Percentiles rank a stretch among this genome's conserved stretches.
phyloP scores from a whole-genome alignment of 2,888 invertebrate genomes.

The Pteria penguin region DNA sequence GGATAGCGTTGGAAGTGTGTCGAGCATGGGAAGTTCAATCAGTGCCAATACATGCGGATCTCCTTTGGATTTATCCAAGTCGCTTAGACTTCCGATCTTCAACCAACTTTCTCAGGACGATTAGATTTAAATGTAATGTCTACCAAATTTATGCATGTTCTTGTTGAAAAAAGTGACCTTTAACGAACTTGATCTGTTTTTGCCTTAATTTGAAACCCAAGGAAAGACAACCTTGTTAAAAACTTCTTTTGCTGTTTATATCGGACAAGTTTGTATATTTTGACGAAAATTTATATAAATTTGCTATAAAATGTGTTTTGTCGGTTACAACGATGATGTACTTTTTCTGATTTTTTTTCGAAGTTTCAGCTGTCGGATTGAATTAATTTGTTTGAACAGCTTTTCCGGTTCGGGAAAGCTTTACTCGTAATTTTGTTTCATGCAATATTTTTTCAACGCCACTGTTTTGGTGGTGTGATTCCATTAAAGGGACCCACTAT shows the following conservation, averaged over 20 bases:
- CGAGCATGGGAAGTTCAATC: constrained; percentile 48
- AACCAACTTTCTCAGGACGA: constrained; percentile 63
- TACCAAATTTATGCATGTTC: neutral
- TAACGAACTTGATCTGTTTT: constrained; percentile 4
- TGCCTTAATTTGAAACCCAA: constrained; percentile 21
- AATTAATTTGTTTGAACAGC: no score
- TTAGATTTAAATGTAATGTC: neutral
- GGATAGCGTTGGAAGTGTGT: constrained; percentile 61
- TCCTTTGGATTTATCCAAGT: constrained; percentile 65
- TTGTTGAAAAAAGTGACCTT: constrained; percentile 2
- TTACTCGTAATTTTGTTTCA: no score
- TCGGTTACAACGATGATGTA: no score
- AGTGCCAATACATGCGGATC: constrained; percentile 59
- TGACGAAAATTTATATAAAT: neutral
- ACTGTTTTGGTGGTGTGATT: no score
- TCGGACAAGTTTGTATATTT: neutral
- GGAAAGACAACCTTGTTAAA: constrained; percentile 34
- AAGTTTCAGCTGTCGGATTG: no score
- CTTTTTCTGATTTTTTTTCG: no score
- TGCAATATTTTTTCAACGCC: no score
- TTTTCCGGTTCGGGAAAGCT: no score
- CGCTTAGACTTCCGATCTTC: constrained; percentile 70
- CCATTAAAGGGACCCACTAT: no score
- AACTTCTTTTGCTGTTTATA: constrained; percentile 14
- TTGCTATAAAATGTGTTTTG: no score